phyloP scores from a whole-genome alignment of 2,888 invertebrate genomes.

The Carcina quercana region DNA sequence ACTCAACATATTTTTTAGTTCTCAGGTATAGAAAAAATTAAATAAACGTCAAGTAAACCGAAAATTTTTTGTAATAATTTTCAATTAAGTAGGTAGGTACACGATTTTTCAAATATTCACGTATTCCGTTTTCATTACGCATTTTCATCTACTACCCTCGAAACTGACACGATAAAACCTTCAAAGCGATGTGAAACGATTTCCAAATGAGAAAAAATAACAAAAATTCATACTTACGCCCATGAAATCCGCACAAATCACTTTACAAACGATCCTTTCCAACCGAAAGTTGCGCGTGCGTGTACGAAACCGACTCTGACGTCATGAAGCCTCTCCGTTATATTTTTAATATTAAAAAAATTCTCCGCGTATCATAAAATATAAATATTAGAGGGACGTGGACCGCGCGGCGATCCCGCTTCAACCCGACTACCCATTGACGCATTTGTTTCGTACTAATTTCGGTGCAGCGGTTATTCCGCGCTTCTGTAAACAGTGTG shows the following conservation, averaged over 20 bases:
- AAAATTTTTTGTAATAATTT: no score
- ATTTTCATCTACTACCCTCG: no score
- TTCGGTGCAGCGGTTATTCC: slow-evolving; percentile 71
- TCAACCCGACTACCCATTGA: slow-evolving; percentile 61
- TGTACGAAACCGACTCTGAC: slow-evolving; percentile 29
- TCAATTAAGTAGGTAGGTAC: no score
- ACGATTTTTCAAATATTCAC: no score
- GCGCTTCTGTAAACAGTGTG: slow-evolving; percentile 69
- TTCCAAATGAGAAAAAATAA: slow-evolving; percentile 10
- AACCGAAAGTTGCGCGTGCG: slow-evolving; percentile 5
- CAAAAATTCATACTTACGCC: slow-evolving; percentile 14
- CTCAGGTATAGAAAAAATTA: no score
- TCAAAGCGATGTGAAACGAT: slow-evolving; percentile 7
- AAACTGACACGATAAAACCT: no score
- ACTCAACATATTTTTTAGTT: no score
- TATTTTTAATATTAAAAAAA: slow-evolving; percentile 62
- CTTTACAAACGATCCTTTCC: slow-evolving; percentile 4
- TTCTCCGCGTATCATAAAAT: slow-evolving; percentile 59
- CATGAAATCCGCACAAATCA: slow-evolving; percentile 4
- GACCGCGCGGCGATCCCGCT: slow-evolving; percentile 39
- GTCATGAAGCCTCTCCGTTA: slow-evolving; percentile 45
- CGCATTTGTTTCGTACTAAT: slow-evolving; percentile 71
- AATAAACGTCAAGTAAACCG: no score
- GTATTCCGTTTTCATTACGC: no score
- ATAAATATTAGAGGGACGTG: slow-evolving; percentile 55